A percentile compares a stretch with the other conserved stretches of the same genome.
These are phyloP conservation scores for Peromyscus attwateri DNA, from an alignment of 2,797 vertebrate species.

Conservation along the genomic window DNA sequence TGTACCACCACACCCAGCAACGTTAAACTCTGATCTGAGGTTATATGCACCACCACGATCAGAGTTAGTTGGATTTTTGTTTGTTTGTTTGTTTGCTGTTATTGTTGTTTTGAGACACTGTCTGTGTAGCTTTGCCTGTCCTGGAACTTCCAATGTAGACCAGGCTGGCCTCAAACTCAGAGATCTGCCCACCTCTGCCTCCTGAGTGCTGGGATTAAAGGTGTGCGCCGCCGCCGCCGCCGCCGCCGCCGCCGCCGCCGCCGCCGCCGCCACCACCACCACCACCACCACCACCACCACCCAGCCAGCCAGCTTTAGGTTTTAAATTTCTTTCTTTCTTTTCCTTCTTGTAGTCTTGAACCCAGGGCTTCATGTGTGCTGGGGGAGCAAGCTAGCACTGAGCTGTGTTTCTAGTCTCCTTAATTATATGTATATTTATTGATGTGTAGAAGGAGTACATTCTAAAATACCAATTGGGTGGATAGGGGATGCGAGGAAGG, in stretches of 20 bases:
- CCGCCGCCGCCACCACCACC: too few species aligned
- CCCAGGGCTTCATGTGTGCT: neutral
- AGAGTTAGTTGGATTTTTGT: neutral
- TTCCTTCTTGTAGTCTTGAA: neutral
- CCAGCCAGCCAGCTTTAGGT: neutral
- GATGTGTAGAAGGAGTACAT: neutral
- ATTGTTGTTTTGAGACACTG: neutral
- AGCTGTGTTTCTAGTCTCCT: neutral
- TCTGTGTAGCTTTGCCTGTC: neutral
- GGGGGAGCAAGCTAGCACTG: neutral
- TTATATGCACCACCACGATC: neutral
- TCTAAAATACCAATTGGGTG: neutral
- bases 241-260: too few species aligned
- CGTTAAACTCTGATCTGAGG: neutral
- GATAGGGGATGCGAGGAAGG: neutral
- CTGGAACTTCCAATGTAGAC: neutral
- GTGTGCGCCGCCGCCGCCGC: too few species aligned
- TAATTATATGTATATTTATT: neutral
- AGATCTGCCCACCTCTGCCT: neutral
- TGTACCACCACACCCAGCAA: neutral
- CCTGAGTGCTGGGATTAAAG: neutral
- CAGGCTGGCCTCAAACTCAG: neutral
- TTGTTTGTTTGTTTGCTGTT: neutral
- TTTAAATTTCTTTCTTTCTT: neutral
- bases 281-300: too few species aligned